Conservation (phyloP, 92 coral and sea anemone species). For the Galaxea fascicularis region DNA sequence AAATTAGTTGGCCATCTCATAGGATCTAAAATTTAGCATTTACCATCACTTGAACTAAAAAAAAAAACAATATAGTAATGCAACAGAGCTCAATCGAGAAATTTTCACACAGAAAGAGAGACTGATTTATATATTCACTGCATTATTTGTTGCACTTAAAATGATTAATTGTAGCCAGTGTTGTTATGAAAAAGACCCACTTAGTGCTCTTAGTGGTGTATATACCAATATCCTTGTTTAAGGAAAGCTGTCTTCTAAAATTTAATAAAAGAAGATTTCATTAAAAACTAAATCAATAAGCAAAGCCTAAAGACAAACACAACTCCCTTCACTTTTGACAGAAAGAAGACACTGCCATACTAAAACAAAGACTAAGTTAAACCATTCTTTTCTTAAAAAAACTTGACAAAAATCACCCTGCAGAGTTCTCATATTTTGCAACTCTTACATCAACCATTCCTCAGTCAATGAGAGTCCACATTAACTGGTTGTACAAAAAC, state of each 20-base stretch:
- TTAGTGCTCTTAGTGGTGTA: too few species aligned
- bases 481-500: background rate
- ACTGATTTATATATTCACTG: too few species aligned
- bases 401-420: background rate
- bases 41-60: too few species aligned
- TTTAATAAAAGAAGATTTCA: conserved; percentile 10
- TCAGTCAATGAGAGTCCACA: background rate
- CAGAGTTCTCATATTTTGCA: background rate
- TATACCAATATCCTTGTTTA: background rate
- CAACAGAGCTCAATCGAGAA: too few species aligned
- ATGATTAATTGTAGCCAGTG: too few species aligned
- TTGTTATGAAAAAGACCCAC: background rate
- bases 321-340: background rate
- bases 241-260: background rate
- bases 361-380: background rate
- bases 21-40: too few species aligned
- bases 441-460: background rate
- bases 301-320: conserved; percentile 2
- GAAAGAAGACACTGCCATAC: background rate
- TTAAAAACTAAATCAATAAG: conserved; percentile 13
- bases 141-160: too few species aligned
- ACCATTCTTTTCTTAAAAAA: background rate
- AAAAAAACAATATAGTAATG: too few species aligned
- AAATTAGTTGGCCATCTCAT: too few species aligned
- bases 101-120: too few species aligned